Evolutionary conservation across 2,113 vertebrate genomes (phyloP).

Genomic region (Arothron firmamentum): DNA sequence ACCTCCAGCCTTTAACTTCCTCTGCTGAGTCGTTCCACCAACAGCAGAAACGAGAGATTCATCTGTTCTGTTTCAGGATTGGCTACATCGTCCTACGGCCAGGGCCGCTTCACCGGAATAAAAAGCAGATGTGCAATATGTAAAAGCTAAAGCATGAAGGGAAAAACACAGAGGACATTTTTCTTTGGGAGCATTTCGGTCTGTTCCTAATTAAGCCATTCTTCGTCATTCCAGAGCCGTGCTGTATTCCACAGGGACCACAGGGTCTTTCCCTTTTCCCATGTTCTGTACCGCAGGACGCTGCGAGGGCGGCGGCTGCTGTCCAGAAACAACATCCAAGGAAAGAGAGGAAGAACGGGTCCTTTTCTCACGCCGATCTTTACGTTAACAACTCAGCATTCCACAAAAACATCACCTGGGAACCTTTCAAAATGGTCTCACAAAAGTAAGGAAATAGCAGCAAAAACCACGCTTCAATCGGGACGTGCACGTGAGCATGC

Average conservation of each 20-base stretch:
- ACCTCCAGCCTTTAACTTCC: neutral
- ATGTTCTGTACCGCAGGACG: neutral
- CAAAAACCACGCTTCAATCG: neutral
- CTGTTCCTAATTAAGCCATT: constrained; percentile 39
- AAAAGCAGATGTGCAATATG: neutral
- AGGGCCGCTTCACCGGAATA: no score
- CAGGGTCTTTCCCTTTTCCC: constrained; percentile 31
- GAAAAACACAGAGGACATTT: constrained; percentile 4
- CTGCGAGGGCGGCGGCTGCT: constrained; percentile 2
- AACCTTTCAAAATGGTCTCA: neutral
- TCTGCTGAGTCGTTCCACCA: neutral
- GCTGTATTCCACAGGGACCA: constrained; percentile 24
- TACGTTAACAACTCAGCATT: no score
- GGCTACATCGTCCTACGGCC: neutral
- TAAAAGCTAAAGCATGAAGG: neutral
- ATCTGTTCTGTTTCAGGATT: neutral
- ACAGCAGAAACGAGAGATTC: neutral
- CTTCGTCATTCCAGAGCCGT: constrained; percentile 26
- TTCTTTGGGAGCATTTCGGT: constrained; percentile 3
- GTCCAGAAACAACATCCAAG: neutral
- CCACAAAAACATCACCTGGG: no score
- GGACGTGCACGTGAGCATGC: no score
- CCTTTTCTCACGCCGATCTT: no score
- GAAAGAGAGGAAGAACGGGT: neutral
- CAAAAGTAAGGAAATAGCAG: neutral